Conservation (phyloP, 2,113 vertebrate species). For the Lamprotornis superbus region DNA sequence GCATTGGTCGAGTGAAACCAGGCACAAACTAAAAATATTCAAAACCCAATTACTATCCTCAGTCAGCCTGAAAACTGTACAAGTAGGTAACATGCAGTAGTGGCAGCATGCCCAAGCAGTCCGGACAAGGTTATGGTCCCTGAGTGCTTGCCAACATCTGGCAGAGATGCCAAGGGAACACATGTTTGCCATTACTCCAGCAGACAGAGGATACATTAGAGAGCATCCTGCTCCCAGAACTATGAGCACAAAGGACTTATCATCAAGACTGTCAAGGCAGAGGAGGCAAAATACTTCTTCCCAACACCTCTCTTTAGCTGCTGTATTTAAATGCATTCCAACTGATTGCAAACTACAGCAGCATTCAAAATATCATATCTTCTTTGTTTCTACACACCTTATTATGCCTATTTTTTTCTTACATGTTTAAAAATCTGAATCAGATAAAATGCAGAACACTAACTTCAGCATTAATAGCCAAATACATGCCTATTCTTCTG, state of each 20-base stretch:
- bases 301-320: not conserved
- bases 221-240: not conserved
- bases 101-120: not conserved
- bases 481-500: not conserved
- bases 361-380: not conserved
- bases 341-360: not conserved
- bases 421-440: not conserved
- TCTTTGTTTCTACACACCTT: not conserved
- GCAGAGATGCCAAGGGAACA: not conserved
- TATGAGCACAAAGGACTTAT: not conserved
- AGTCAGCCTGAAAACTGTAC: not conserved
- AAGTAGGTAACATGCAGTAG: not conserved
- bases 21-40: not conserved
- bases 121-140: not conserved
- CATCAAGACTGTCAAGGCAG: not conserved
- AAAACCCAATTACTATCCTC: not conserved
- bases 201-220: not conserved
- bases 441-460: not conserved
- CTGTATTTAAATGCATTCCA: not conserved
- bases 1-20: not conserved
- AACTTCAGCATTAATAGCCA: not conserved
- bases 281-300: not conserved
- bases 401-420: not conserved
- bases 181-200: not conserved
- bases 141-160: not conserved